phyloP scores from a whole-genome alignment of 37 sponge, comb jelly and placozoan genomes.

The Agelas oroides region DNA sequence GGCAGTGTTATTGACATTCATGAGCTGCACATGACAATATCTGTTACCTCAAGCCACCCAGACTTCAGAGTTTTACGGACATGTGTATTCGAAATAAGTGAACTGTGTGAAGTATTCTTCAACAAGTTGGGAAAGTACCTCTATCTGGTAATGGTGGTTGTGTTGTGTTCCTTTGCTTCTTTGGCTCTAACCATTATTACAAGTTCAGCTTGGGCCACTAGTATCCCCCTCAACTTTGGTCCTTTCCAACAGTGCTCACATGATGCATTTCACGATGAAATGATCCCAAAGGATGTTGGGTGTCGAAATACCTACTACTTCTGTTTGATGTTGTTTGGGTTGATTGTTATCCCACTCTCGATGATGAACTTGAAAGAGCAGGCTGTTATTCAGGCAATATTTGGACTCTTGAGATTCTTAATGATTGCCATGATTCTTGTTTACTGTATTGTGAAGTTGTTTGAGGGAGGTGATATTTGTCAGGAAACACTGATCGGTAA shows the following conservation, averaged over 20 bases:
- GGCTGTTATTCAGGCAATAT: conserved; percentile 67
- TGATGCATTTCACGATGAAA: conserved; percentile 52
- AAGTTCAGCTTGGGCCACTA: conserved; percentile 81
- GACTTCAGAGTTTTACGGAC: conserved; percentile 34
- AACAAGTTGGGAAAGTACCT: conserved; percentile 44
- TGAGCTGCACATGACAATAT: too few relatives aligned
- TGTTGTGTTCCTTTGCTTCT: conserved; percentile 46
- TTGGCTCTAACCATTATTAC: conserved; percentile 70
- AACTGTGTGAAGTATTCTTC: conserved; percentile 66
- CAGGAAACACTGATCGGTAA: too few relatives aligned
- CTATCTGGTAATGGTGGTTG: conserved; percentile 56
- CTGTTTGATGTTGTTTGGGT: conserved; percentile 75
- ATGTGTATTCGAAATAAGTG: conserved; percentile 76
- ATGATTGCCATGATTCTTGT: conserved; percentile 58
- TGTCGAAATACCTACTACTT: conserved; percentile 66
- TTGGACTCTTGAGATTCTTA: conserved; percentile 68
- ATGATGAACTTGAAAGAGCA: conserved; percentile 78
- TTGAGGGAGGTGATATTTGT: neutral
- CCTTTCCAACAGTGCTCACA: conserved; percentile 50
- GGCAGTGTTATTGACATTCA: too few relatives aligned
- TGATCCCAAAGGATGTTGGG: conserved; percentile 28
- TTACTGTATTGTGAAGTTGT: conserved; percentile 51
- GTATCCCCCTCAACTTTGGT: conserved; percentile 60
- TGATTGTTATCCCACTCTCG: conserved; percentile 61
- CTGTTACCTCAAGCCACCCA: neutral